Conservation (phyloP, 2,113 vertebrate genomes). For the Triplophysa siluroides region DNA sequence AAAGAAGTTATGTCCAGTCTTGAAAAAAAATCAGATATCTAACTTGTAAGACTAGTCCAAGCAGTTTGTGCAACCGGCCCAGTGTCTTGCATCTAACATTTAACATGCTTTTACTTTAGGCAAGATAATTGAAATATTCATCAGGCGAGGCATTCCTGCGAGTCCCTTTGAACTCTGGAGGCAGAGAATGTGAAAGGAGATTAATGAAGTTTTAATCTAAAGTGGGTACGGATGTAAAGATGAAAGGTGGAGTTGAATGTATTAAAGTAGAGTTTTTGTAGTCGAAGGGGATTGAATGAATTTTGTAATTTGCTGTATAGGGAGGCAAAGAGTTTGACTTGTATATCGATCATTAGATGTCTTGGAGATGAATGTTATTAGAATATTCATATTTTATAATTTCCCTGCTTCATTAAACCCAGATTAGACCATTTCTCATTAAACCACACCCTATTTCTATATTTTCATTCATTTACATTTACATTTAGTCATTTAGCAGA, state of each 20-base stretch:
- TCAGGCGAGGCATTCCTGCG: too few species aligned
- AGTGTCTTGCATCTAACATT: too few species aligned
- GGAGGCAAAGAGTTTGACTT: background rate
- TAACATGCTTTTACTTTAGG: too few species aligned
- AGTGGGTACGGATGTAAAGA: background rate
- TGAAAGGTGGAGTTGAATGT: background rate
- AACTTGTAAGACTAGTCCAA: too few species aligned
- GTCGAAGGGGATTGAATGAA: background rate
- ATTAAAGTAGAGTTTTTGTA: too few species aligned
- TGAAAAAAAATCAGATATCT: too few species aligned
- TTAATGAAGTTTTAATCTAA: background rate
- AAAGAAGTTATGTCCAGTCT: too few species aligned
- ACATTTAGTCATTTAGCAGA: too few species aligned
- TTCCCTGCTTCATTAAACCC: conserved; percentile 20
- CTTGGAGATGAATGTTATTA: background rate
- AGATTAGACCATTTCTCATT: conserved; percentile 9
- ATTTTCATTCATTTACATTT: too few species aligned
- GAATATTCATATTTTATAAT: conserved; percentile 36
- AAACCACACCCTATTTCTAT: conserved; percentile 5
- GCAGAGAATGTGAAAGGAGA: conserved; percentile 5
- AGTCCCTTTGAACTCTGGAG: background rate
- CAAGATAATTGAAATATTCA: too few species aligned
- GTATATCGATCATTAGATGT: conserved; percentile 13
- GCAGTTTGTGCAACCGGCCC: too few species aligned
- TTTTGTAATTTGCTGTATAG: background rate